Percentiles rank a stretch among this genome's conserved stretches.
Conservation (phyloP, 2,888 invertebrate genomes). For the Yponomeuta evonymella region DNA sequence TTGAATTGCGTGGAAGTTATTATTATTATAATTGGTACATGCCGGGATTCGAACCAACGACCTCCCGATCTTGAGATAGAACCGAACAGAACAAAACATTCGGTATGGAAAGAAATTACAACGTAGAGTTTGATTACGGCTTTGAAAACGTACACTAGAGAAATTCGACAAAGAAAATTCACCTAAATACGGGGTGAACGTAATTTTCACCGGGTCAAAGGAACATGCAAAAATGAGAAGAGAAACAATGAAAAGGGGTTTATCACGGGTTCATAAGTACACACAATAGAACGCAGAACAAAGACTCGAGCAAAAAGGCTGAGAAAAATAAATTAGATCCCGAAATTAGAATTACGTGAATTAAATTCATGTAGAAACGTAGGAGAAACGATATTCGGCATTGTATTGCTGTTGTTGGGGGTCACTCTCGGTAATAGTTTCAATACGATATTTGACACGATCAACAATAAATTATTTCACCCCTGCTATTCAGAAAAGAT, state of each 20-base stretch:
- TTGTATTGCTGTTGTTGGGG: neutral
- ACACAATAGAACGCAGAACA: neutral
- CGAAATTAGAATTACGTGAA: neutral
- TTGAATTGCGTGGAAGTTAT: too few species aligned
- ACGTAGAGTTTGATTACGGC: too few species aligned
- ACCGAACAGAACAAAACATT: too few species aligned
- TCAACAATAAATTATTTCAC: too few species aligned
- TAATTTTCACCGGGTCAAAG: neutral
- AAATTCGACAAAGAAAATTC: neutral
- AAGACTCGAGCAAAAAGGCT: neutral
- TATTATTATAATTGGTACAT: too few species aligned
- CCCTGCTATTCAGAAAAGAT: too few species aligned
- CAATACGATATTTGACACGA: too few species aligned
- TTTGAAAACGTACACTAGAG: neutral
- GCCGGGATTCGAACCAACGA: too few species aligned
- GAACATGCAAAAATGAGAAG: neutral
- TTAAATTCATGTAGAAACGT: neutral
- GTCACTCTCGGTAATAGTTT: neutral
- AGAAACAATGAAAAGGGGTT: conserved; percentile 1
- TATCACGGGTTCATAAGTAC: neutral
- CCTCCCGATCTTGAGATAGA: too few species aligned
- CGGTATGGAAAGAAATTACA: too few species aligned
- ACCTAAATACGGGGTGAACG: neutral
- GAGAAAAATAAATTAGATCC: neutral
- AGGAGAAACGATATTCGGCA: neutral